Percentiles rank a stretch among this genome's conserved stretches.
Conservation (phyloP, 1,140 invertebrate species). For the Eriosoma lanigerum region DNA sequence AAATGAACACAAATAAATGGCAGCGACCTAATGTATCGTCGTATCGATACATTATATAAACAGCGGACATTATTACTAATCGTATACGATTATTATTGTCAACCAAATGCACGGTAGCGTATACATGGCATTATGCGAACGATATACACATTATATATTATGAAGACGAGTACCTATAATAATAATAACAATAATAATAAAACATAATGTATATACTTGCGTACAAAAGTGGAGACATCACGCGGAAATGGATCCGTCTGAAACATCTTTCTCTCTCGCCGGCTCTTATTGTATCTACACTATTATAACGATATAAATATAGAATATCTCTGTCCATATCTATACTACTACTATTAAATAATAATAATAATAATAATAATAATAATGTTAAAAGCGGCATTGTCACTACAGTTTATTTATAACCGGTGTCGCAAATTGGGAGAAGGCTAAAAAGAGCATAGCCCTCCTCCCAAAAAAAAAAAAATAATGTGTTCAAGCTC, state of each 20-base stretch:
- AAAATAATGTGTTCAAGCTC: too few relatives aligned
- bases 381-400: too few relatives aligned
- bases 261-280: not conserved
- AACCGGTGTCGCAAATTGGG: too few relatives aligned
- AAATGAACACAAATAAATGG: not conserved
- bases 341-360: not conserved
- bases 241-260: constrained; percentile 10
- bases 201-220: not conserved
- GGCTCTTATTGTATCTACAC: not conserved
- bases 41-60: too few relatives aligned
- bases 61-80: not conserved
- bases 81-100: constrained; percentile 3
- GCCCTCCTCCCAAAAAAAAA: too few relatives aligned
- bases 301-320: too few relatives aligned
- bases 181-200: constrained; percentile 16
- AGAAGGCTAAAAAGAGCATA: too few relatives aligned
- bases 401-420: too few relatives aligned
- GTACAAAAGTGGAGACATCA: constrained; percentile 27
- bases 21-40: not conserved
- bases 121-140: not conserved
- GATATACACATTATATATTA: too few relatives aligned
- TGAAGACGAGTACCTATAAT: constrained; percentile 18
- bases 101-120: constrained; percentile 5
- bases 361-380: constrained; percentile 13
- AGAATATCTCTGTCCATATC: too few relatives aligned